phyloP scores from a whole-genome alignment of 64 coral and sea anemone genomes.

The Stylophora pistillata region DNA sequence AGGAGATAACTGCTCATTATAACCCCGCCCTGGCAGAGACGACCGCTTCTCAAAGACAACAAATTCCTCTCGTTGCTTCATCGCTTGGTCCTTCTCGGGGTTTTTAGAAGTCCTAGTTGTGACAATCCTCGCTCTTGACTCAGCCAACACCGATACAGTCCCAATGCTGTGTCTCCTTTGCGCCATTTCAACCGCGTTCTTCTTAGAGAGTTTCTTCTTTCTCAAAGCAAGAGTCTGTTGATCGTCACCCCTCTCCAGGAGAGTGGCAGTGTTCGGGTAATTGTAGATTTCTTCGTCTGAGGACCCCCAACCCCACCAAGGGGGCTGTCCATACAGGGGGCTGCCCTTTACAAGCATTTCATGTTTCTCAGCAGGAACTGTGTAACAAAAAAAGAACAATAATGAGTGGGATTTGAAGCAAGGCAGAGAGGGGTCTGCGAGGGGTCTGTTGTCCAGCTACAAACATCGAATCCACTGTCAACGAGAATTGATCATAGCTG shows the following conservation, averaged over 20 bases:
- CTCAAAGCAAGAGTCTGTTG: constrained; percentile 40
- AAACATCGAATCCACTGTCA: too few species aligned
- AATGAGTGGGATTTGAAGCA: neutral
- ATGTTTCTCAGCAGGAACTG: constrained; percentile 61
- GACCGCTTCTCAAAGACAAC: constrained; percentile 48
- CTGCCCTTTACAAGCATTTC: constrained; percentile 74
- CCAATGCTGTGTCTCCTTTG: constrained; percentile 49
- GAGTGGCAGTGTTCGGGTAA: constrained; percentile 74
- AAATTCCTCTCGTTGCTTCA: constrained; percentile 49
- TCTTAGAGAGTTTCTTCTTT: constrained; percentile 43
- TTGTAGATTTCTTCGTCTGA: constrained; percentile 89
- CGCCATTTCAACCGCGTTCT: constrained; percentile 44
- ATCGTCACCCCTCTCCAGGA: constrained; percentile 20
- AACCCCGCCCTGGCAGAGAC: constrained; percentile 34
- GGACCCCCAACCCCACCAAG: constrained; percentile 92
- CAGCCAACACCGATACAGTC: constrained; percentile 58
- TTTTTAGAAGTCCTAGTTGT: constrained; percentile 37
- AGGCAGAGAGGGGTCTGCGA: too few species aligned
- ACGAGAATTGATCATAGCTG: neutral
- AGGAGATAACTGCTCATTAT: constrained; percentile 46
- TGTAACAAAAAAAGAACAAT: neutral
- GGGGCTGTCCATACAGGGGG: constrained; percentile 83
- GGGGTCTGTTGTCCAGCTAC: too few species aligned
- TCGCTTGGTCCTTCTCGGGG: constrained; percentile 24
- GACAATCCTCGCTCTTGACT: constrained; percentile 44